phyloP scores from a whole-genome alignment of 2,113 vertebrate genomes.

The Aix galericulata region DNA sequence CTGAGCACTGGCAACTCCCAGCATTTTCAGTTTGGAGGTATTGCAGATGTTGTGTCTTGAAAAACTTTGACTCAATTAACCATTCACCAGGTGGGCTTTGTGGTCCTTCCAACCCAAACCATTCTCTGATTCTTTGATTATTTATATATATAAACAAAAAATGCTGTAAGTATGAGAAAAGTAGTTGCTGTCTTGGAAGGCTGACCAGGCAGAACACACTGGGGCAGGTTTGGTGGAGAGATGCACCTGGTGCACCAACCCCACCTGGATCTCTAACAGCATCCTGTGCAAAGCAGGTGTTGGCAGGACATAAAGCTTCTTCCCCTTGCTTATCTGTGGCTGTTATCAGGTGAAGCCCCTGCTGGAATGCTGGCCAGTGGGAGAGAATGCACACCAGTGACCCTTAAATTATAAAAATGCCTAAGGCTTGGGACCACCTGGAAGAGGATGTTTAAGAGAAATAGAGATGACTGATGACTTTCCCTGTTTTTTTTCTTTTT shows the following conservation, averaged over 20 bases:
- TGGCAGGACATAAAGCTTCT: background rate
- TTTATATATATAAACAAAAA: background rate
- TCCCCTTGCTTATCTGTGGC: background rate
- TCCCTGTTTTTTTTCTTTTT: background rate
- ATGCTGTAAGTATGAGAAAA: background rate
- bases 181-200: background rate
- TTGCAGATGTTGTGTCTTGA: background rate
- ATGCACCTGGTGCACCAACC: background rate
- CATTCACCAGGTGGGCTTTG: background rate
- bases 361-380: background rate
- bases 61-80: background rate
- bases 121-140: too few relatives aligned
- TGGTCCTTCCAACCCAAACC: too few relatives aligned
- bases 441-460: background rate
- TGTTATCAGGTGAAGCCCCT: slow-evolving; percentile 19
- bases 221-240: background rate
- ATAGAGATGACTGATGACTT: background rate
- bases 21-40: background rate
- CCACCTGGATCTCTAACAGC: background rate
- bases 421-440: slow-evolving; percentile 57
- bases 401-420: slow-evolving; percentile 21
- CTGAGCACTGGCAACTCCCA: background rate
- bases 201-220: background rate
- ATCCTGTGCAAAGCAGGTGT: slow-evolving; percentile 32
- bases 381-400: background rate